Evolutionary conservation across 2,797 vertebrate genomes (phyloP).

Genomic region (Amphiprion clarkii): DNA sequence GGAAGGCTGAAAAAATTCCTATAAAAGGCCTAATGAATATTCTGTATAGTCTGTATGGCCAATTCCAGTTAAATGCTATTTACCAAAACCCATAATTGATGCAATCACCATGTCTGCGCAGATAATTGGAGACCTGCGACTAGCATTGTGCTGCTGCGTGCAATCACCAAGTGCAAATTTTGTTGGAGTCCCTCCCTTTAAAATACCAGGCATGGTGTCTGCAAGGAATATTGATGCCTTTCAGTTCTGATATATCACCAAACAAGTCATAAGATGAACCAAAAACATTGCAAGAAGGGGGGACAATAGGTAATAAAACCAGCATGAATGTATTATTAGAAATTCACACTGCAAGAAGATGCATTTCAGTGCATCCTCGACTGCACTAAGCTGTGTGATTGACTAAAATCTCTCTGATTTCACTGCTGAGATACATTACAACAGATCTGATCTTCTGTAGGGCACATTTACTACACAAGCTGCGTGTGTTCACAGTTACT

Average conservation of each 20-base stretch:
- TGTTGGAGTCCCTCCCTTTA: slow-evolving; percentile 43
- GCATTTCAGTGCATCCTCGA: neutral
- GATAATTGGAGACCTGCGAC: slow-evolving; percentile 63
- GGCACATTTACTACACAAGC: neutral
- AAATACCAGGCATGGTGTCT: slow-evolving; percentile 54
- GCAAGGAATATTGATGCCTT: slow-evolving; percentile 30
- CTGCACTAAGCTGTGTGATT: slow-evolving; percentile 8
- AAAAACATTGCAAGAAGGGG: neutral
- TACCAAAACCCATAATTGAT: slow-evolving; percentile 66
- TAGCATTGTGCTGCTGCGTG: slow-evolving; percentile 45
- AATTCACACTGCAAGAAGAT: neutral
- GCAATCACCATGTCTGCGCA: slow-evolving; percentile 48
- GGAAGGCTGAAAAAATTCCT: slow-evolving; percentile 16
- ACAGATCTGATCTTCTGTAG: neutral
- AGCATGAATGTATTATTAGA: neutral
- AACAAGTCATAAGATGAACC: slow-evolving; percentile 23
- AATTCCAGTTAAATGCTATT: slow-evolving; percentile 51
- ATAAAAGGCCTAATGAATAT: slow-evolving; percentile 2
- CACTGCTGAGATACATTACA: slow-evolving; percentile 11
- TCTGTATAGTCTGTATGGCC: slow-evolving; percentile 11
- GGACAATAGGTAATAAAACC: neutral
- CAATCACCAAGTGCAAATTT: slow-evolving; percentile 65
- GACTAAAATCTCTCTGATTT: slow-evolving; percentile 10
- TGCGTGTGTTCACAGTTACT: neutral
- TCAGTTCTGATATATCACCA: slow-evolving; percentile 13